Percentiles rank a stretch among this genome's conserved stretches.
Conservation (phyloP, 2,888 invertebrate genomes). For the Drosophila setosimentum region DNA sequence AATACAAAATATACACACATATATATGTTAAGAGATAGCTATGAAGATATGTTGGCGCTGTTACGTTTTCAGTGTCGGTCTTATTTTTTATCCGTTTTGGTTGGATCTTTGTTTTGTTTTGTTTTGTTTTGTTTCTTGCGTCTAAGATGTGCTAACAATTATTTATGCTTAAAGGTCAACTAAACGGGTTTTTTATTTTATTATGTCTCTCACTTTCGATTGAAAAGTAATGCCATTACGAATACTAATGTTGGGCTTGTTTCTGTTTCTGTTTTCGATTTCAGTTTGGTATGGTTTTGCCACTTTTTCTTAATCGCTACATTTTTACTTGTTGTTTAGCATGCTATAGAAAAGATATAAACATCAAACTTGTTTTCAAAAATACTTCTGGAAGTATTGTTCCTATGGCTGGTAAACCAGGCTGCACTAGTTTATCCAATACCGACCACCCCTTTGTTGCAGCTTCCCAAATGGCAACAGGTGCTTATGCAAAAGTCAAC, state of each 20-base stretch:
- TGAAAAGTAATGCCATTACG: slow-evolving; percentile 56
- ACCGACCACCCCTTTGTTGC: slow-evolving; percentile 2
- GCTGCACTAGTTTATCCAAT: background rate
- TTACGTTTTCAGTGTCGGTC: slow-evolving; percentile 17
- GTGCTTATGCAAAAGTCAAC: slow-evolving; percentile 62
- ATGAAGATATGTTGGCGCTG: slow-evolving; percentile 19
- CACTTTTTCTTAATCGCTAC: background rate
- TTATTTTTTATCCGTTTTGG: slow-evolving; percentile 17
- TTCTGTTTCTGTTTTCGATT: slow-evolving; percentile 13
- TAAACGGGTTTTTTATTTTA: slow-evolving; percentile 58
- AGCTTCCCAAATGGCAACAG: slow-evolving; percentile 52
- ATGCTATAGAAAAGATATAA: slow-evolving; percentile 56
- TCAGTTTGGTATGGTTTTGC: slow-evolving; percentile 5
- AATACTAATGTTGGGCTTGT: slow-evolving; percentile 42
- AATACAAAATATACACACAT: slow-evolving; percentile 2
- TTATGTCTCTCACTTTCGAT: slow-evolving; percentile 66
- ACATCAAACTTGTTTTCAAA: slow-evolving; percentile 56
- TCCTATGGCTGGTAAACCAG: slow-evolving; percentile 25
- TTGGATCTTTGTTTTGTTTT: slow-evolving; percentile 18
- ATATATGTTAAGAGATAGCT: slow-evolving; percentile 9
- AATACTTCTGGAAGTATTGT: slow-evolving; percentile 47
- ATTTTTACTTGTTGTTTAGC: slow-evolving; percentile 16
- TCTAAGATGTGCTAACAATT: slow-evolving; percentile 70
- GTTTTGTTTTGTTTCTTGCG: slow-evolving; percentile 17
- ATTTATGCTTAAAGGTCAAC: slow-evolving; percentile 75